Conservation (phyloP, 2,113 vertebrate genomes). For the Sakesphorus luctuosus region DNA sequence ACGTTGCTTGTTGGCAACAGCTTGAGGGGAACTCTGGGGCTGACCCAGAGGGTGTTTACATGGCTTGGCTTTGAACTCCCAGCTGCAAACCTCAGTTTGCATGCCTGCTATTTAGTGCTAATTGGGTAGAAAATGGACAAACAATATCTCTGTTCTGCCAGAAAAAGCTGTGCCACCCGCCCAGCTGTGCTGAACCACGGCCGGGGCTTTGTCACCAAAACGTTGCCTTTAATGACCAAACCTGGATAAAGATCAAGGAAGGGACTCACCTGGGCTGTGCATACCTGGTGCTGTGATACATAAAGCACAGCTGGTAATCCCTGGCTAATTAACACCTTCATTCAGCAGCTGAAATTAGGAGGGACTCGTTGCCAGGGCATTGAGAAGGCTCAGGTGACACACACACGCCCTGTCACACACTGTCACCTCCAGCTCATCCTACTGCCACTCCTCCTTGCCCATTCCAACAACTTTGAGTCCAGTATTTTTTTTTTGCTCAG, state of each 20-base stretch:
- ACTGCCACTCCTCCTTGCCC: background rate
- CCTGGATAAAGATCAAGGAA: background rate
- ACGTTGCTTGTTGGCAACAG: accelerated
- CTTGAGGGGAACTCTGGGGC: background rate
- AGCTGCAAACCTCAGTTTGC: no score
- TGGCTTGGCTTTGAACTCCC: background rate
- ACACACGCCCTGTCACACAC: background rate
- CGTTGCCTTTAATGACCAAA: accelerated
- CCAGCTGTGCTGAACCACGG: background rate
- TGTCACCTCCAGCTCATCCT: background rate
- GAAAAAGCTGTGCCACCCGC: background rate
- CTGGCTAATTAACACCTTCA: background rate
- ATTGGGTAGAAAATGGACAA: background rate
- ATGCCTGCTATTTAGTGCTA: background rate
- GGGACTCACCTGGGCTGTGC: background rate
- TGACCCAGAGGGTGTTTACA: background rate
- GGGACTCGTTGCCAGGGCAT: background rate
- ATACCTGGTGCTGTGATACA: accelerated
- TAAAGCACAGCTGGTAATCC: background rate
- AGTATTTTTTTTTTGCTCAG: background rate
- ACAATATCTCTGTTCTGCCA: background rate
- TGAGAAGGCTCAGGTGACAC: background rate
- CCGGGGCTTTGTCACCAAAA: background rate
- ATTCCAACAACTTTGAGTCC: background rate
- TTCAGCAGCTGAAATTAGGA: background rate